Evolutionary conservation across 2,113 vertebrate species (phyloP), one percentile per base, ranked within the genome.

Genomic region (Serilophus lunatus): DNA sequence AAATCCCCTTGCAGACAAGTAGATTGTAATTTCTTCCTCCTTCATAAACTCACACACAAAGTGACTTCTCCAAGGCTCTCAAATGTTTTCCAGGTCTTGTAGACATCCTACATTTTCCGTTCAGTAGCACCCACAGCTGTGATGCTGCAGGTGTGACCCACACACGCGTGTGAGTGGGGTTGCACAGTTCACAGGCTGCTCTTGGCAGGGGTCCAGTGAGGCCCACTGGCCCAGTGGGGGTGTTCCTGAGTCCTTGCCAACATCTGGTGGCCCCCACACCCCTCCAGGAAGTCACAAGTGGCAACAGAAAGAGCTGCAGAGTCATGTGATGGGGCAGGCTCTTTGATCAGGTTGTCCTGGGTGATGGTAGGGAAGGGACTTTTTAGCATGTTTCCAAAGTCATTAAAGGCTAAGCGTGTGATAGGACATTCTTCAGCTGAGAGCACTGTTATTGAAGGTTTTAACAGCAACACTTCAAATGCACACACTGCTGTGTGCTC

Each of bases 241-340:
- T 35, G 26, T 35, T 4, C 9, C 45, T 33, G 54, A 47, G 20
- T 29, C n/a, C 40, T 77, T 68, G 19, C 17, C 82, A 76, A 3
- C 24, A 9, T 56, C 53, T 28, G 42, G 24, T 36, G 7, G 9
- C 38, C 83, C 72, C 83, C 51, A 50, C 22, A 24, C 3, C 3
- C 6, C 60, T 59, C 33, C 5, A 8, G 7, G 29, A 70, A 57
- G 72, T 59, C 56, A 50, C 0, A 0, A 42, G 38, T 23, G 33
- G 42, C 40, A 84, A 42, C 31, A 74, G 49, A 75, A 88, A 11
- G 25, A 54, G 23, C 53, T 82, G 53, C 45, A 86, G 78, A 53
- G 17, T 20, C 0, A 0, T 72, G 6, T 3, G 1, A 4, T 59
- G n/a, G 33, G 18, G 23, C 49, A 28, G 20, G 44, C 2, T 89